Base-by-base conservation (phyloP, 2,797 vertebrate genomes). In the Brachymystax lenok region DNA sequence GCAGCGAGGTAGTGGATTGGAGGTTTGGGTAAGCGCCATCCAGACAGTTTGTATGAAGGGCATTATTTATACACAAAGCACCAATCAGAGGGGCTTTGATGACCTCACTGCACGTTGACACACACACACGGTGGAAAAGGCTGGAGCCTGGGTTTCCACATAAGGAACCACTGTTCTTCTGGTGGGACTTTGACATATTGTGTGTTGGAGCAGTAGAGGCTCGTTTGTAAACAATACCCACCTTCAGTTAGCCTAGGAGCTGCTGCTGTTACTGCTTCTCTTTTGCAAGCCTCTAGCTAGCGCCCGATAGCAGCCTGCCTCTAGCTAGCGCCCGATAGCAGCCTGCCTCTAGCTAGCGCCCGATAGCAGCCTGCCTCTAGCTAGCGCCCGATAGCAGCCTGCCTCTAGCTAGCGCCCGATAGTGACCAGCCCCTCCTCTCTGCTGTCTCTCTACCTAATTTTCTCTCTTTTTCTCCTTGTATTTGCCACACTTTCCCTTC, bases 401-500 rank as follows among this genome's bases (percentile, higher is more conserved):
- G 54, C 17, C 17, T 19, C 54, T 21, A 61, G 56, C n/a, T 24
- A 61, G 8, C n/a, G 54, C 19, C 16, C 54, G 6, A 2, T 19
- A 19, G 54, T 8, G 8, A 8, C 40, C 40, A 12, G 54, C 17
- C 56, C 56, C n/a, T 61, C 19, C 1, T 61, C 56, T 24, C 56
- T 61, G 56, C 7, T 24, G 6, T 21, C n/a, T 8, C 56, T 59
- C 56, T 59, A 59, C 12, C 27, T 30, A 1, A 13, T n/a, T 71
- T 73, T 77, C 70, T 76, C 75, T 17, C 28, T 30, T 64, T 12
- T 28, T 67, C 27, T 30, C 24, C 64, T 6, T 30, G 8, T 46
- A 2, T 30, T 67, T 10, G 24, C 64, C 12, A 17, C 13, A 6
- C 28, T 6, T 24, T 40, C 10, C 4, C 40, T 5, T 24, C 24